Base-by-base conservation (phyloP, 2,113 vertebrate genomes). In the Hemichromis elongatus region DNA sequence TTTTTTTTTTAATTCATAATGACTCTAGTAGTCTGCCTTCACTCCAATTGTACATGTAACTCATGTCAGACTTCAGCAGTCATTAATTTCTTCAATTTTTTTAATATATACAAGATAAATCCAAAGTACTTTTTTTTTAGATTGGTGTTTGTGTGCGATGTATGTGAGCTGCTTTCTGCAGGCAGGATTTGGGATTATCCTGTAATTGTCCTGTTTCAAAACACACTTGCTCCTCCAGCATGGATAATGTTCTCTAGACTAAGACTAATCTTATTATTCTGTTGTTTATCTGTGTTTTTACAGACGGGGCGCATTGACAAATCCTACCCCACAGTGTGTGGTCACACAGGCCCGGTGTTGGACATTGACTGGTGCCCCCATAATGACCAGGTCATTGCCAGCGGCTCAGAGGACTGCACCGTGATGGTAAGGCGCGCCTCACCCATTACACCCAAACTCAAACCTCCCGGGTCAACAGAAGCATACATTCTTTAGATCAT, bases 281-380 rank as follows among this genome's bases (percentile, higher is more conserved):
- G 59, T 70, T 77, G 35, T 92, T 52, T 87, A n/a, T 86, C 80
- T 90, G 50, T 88, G 66, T 93, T 70, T 77, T 94, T 86, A 54
- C 95, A 99, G 98, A 95, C 96, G 1, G 98, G 98, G 83, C 96
- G 98, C 87, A 99, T 99, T 86, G 98, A 99, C 94, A 99, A 99
- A 92, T 96, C 98, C 85, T 98, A 98, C 95, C 98, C 98, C 14
- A 98, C 97, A 19, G 98, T 99, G 82, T 99, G 98, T 82, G 98
- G 98, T 28, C 98, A 99, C 95, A 99, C 98, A 3, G 98, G 98
- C 52, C 98, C 98, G 0, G 98, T 99, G 94, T 95, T 99, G 59
- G 98, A 99, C 95, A 99, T 99, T 7, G 98, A 99, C 16, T 99
- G 98, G 98, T 99, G 98, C 86, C 98, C 98, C 35, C 98, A 99